Evolutionary conservation across 1,140 invertebrate genomes (phyloP), one percentile per base, ranked within the genome.

Genomic region (Halesus radiatus): DNA sequence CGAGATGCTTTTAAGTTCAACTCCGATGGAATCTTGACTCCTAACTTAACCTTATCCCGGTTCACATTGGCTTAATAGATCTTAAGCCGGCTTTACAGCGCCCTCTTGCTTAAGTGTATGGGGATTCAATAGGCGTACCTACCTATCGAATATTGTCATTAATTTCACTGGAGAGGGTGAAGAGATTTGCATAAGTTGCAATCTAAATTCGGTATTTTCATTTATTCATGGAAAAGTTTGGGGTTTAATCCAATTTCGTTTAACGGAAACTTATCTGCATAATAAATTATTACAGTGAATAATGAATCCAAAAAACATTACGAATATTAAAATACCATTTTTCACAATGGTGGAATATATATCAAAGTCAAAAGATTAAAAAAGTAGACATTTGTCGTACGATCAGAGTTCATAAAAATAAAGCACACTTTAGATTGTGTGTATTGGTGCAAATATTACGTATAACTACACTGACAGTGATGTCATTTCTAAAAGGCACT

Each of bases 1-100:
- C 32, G 66, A 50, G 66, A 70, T 50, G 66, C 37, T 22, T 70
- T 50, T 20, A 50, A 50, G 37, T 70, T 23, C 62, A 66, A n/a
- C 62, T 66, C 23, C 16, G 4, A 26, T 64, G 26, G 32, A 45
- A 13, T 10, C 23, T 29, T 60, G 56, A 60, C 8, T 60, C 23
- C 56, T 23, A 60, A 60, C 56, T 20, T 23, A 20, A 60, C n/a
- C 56, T 10, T 8, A 60, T 7, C 13, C 56, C 23, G 23, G 56
- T 60, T 23, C 56, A 60, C 23, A 60, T 60, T 60, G 56, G 56
- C 56, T 60, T 60, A 60, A 23, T 60, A 10, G 56, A 60, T 23
- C 56, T 60, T 60, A 60, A 60, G 56, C 56, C 20, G 18, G 18
- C 18, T 13, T 60, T 56, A 56, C n/a, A 56, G 37, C 37, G 37